Base-by-base conservation (phyloP, 2,888 invertebrate species). In the Aporophyla nigra region DNA sequence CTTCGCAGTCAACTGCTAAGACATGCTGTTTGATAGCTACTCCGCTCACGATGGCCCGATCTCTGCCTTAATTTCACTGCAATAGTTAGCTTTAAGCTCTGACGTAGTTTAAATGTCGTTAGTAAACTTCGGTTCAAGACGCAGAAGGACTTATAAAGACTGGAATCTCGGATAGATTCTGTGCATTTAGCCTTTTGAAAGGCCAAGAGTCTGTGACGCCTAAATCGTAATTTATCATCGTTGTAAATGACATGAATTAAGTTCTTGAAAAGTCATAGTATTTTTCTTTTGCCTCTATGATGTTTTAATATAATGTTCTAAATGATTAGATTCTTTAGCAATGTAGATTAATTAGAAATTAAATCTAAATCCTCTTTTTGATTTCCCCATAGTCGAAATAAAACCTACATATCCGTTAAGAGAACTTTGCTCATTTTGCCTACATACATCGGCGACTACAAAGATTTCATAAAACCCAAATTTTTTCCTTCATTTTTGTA, bases 51-150 rank as follows among this genome's bases (percentile, higher is more conserved):
- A 33, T 56, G 49, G 24, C 24, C 65, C 49, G 63, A 83, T 78
- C 80, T 69, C 33, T 62, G 63, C 58, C 40, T 49, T 83, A 83
- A 77, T 83, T 70, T 83, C 19, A 59, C 58, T 46, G 63, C 63
- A 54, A 59, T 70, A 80, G 83, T 80, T 66, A 80, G 21, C 43
- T 58, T 75, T 54, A 65, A 83, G 65, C 83, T 56, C 56, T 59
- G 54, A 59, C 83, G 70, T 70, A 70, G 70, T 78, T 83, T 54
- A 70, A 80, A 83, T 77, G 58, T 63, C 65, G 65, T 78, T 80
- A 83, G 69, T n/a, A 27, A 80, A 83, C 14, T 83, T 77, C 24
- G 43, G 49, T 54, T 78, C 54, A 83, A 77, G 83, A 77, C 59
- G 49, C 24, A 43, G 19, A 40, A 27, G 58, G 63, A 59, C 54